These are phyloP conservation scores for Trichogramma pretiosum DNA, from an alignment of 1,140 invertebrate species.

Conservation along the genomic window DNA sequence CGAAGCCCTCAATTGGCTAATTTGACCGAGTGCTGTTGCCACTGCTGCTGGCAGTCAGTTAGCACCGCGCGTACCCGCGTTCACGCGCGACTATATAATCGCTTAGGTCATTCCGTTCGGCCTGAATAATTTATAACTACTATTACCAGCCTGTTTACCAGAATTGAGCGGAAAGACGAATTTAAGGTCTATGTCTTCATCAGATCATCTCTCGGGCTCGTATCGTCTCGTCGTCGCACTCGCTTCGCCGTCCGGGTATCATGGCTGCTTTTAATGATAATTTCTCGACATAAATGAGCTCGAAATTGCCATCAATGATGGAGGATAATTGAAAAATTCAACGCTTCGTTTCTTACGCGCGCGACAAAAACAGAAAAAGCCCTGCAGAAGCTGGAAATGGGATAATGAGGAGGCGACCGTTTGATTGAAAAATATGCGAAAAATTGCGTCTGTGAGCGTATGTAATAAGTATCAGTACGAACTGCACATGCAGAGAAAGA, in stretches of 20 bases:
- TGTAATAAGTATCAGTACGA: no score
- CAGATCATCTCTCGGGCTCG: slow-evolving; percentile 9
- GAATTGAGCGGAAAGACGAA: slow-evolving; percentile 48
- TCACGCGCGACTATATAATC: slow-evolving; percentile 34
- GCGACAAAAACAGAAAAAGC: background rate
- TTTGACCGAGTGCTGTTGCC: slow-evolving; percentile 42
- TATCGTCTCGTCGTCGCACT: no score
- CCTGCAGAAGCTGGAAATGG: no score
- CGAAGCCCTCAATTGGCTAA: slow-evolving; percentile 49
- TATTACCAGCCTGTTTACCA: slow-evolving; percentile 46
- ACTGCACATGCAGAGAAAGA: no score
- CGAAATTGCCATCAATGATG: slow-evolving; percentile 14
- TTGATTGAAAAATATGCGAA: slow-evolving; percentile 20
- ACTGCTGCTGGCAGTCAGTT: no score
- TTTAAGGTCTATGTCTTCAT: slow-evolving; percentile 32
- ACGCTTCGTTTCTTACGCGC: no score
- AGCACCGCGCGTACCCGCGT: background rate
- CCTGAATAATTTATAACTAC: slow-evolving; percentile 49
- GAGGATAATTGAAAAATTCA: slow-evolving; percentile 20
- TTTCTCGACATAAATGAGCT: slow-evolving; percentile 18
- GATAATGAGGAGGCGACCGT: background rate
- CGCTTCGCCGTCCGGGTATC: no score
- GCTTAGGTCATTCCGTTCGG: slow-evolving; percentile 45
- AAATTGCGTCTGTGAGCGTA: slow-evolving; percentile 10
- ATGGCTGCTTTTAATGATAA: slow-evolving; percentile 11